A percentile compares a stretch with the other conserved stretches of the same genome.
Conservation (phyloP, 1,140 invertebrate species). For the Grapholita molesta region DNA sequence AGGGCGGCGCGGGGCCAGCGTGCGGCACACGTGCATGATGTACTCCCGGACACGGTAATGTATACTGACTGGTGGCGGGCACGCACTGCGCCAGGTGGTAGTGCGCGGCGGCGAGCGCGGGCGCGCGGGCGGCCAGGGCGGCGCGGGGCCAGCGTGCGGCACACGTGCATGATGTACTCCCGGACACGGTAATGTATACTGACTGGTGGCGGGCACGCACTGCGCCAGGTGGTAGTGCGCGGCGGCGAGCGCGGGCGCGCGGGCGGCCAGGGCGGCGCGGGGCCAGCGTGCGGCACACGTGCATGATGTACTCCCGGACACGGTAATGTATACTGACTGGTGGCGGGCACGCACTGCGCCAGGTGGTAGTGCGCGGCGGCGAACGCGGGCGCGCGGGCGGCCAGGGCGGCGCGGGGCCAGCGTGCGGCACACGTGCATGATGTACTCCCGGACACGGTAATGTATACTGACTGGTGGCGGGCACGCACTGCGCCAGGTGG, state of each 20-base stretch:
- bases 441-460: slow-evolving; percentile 42
- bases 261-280: too few species aligned
- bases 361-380: slow-evolving; percentile 79
- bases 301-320: background rate
- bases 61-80: slow-evolving; percentile 9
- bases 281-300: too few species aligned
- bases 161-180: too few species aligned
- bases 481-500: slow-evolving; percentile 75
- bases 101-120: slow-evolving; percentile 64
- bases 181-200: too few species aligned
- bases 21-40: too few species aligned
- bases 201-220: background rate
- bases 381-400: background rate
- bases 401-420: too few species aligned
- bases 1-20: too few species aligned
- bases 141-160: too few species aligned
- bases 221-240: background rate
- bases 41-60: too few species aligned
- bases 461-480: background rate
- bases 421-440: slow-evolving; percentile 57
- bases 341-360: slow-evolving; percentile 47
- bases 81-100: slow-evolving; percentile 77
- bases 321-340: background rate
- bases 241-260: too few species aligned
- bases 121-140: too few species aligned